Percentiles rank a stretch among this genome's conserved stretches.
Conservation (phyloP, 1,140 invertebrate species). For the Zelostemma sp. region DNA sequence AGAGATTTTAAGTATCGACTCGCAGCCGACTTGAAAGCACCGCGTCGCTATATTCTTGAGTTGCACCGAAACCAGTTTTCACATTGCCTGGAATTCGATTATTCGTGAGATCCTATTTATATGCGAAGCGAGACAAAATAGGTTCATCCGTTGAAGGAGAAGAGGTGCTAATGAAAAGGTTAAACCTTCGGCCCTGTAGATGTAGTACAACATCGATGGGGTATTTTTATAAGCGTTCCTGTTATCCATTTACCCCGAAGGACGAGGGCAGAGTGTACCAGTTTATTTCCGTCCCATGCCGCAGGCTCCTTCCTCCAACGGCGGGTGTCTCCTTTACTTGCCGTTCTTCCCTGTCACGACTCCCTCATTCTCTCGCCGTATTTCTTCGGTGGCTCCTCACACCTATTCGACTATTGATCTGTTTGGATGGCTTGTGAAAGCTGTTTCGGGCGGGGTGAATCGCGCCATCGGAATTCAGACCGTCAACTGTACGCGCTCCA, state of each 20-base stretch:
- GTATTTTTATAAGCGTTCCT: constrained; percentile 17
- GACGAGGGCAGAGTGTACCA: constrained; percentile 12
- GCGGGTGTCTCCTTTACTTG: constrained; percentile 30
- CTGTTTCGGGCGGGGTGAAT: constrained; percentile 57
- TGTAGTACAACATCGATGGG: neutral
- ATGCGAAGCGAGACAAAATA: neutral
- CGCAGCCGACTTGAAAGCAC: too few species aligned
- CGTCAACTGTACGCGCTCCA: constrained; percentile 22
- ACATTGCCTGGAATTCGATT: too few species aligned
- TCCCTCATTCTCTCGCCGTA: constrained; percentile 3
- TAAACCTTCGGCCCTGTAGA: constrained; percentile 2
- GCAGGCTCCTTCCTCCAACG: constrained; percentile 15
- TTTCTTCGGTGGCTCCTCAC: constrained; percentile 32
- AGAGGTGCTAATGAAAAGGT: constrained; percentile 13
- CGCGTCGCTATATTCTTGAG: too few species aligned
- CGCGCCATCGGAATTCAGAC: constrained; percentile 29
- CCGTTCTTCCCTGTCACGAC: constrained; percentile 7
- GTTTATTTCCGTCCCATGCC: constrained; percentile 6
- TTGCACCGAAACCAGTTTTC: too few species aligned
- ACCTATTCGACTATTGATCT: constrained; percentile 61
- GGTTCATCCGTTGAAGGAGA: constrained; percentile 1
- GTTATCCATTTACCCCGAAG: constrained; percentile 15
- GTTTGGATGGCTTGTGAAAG: constrained; percentile 54
- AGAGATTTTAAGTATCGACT: too few species aligned
- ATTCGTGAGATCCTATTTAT: neutral